Evolutionary conservation across 2,797 vertebrate genomes (phyloP), one percentile per base, ranked within the genome.

Genomic region (Picus viridis): DNA sequence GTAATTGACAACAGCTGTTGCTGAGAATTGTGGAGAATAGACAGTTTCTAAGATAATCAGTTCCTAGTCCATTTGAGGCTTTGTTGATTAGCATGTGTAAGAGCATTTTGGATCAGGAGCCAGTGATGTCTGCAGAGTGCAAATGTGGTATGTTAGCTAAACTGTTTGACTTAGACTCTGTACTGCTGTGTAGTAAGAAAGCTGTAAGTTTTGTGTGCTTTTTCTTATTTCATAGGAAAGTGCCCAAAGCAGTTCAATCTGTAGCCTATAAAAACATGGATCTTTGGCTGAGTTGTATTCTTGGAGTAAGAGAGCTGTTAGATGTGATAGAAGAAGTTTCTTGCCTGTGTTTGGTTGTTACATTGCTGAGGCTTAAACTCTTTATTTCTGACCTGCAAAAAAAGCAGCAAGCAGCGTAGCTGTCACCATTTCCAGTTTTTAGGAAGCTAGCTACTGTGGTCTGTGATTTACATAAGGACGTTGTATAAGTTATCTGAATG

Each of bases 1-100:
- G 70, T 95, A 96, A 95, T 95, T 96, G 94, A 54, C 77, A 79
- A 59, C 96, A 96, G 95, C 96, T 96, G 95, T 94, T 89, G 80
- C 89, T 88, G 95, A 92, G 92, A 91, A 90, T 91, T 93, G 83
- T 91, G 83, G 86, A 76, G 71, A 83, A 62, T 58, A 86, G 94
- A 58, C 77, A 64, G 64, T 94, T 96, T 96, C 80, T 57, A 45
- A 79, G 80, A 86, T 95, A 94, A 95, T 96, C 92, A 93, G 89
- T 76, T 87, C 75, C 64, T 76, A 86, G 95, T 91, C 89, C 89
- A 82, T 96, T 91, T 89, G 96, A 96, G 95, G 88, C 71, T 93
- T 94, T 82, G 91, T 88, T 96, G 94, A 95, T 96, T 91, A 96
- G 86, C 80, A 61, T 0, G 2, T 93, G 49, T 76, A 79, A 83